Evolutionary conservation across 64 coral and sea anemone genomes (phyloP).

Genomic region (Hydrozoanthus tunicans): DNA sequence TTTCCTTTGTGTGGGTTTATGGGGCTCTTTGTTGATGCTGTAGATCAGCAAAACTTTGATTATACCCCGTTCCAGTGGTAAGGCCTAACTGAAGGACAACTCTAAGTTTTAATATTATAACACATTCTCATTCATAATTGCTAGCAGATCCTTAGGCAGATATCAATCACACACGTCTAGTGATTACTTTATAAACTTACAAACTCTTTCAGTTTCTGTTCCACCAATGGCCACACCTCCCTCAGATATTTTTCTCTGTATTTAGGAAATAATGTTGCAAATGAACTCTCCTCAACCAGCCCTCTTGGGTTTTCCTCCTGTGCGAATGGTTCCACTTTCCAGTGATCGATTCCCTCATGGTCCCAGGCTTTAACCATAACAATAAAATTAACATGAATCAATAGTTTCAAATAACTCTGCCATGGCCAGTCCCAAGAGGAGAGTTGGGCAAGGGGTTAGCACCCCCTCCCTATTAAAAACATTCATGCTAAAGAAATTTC

Average conservation of each 20-base stretch:
- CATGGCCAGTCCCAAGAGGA: background rate
- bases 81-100: no score
- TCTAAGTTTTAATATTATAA: no score
- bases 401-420: background rate
- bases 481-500: no score
- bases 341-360: conserved; percentile 91
- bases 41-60: no score
- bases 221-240: conserved; percentile 92
- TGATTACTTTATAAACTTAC: conserved; percentile 55
- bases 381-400: background rate
- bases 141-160: no score
- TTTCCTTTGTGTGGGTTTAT: no score
- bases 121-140: no score
- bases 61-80: no score
- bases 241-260: conserved; percentile 98
- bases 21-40: no score
- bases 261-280: conserved; percentile 96
- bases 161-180: no score
- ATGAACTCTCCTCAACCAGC: conserved; percentile 85
- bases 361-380: conserved; percentile 72
- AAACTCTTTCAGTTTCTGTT: conserved; percentile 85
- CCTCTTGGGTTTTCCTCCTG: conserved; percentile 84
- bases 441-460: background rate
- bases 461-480: no score
- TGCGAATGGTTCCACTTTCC: conserved; percentile 76